Conservation (phyloP, 2,888 invertebrate genomes). For the Drosophila emarginata region DNA sequence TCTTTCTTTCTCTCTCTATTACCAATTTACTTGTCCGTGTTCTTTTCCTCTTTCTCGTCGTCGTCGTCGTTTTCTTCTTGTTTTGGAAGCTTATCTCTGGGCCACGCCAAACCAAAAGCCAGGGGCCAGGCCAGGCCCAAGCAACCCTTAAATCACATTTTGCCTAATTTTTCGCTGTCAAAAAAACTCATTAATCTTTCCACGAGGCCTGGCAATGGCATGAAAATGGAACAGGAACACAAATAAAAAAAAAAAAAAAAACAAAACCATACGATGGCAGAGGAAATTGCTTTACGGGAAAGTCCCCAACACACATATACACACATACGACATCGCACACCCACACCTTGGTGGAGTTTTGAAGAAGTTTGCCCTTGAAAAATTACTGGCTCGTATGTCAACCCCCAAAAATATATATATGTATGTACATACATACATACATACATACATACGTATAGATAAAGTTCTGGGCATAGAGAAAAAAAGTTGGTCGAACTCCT, state of each 20-base stretch:
- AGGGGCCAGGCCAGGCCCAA: constrained; percentile 19
- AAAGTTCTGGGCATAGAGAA: constrained; percentile 23
- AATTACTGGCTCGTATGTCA: constrained; percentile 75
- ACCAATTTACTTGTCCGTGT: constrained; percentile 24
- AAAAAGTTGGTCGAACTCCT: constrained; percentile 47
- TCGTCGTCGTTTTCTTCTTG: background rate
- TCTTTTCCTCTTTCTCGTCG: constrained; percentile 8
- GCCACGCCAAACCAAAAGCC: constrained; percentile 46
- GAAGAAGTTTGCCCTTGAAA: constrained; percentile 69
- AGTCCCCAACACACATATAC: constrained; percentile 43
- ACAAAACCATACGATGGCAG: constrained; percentile 63
- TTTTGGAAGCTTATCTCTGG: constrained; percentile 59
- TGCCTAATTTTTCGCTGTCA: constrained; percentile 81
- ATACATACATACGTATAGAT: background rate
- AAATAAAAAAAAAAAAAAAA: constrained; percentile 34
- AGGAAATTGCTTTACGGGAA: constrained; percentile 72
- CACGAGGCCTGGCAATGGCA: constrained; percentile 59
- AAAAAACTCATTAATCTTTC: constrained; percentile 80
- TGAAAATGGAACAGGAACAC: constrained; percentile 63
- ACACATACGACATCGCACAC: constrained; percentile 30
- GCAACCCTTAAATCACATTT: constrained; percentile 77
- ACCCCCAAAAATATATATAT: constrained; percentile 44
- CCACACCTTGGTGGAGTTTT: constrained; percentile 51
- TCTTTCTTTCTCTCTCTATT: background rate
- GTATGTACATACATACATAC: background rate